phyloP scores from a whole-genome alignment of 2,888 invertebrate genomes.

The Venustoraphidia nigricollis region DNA sequence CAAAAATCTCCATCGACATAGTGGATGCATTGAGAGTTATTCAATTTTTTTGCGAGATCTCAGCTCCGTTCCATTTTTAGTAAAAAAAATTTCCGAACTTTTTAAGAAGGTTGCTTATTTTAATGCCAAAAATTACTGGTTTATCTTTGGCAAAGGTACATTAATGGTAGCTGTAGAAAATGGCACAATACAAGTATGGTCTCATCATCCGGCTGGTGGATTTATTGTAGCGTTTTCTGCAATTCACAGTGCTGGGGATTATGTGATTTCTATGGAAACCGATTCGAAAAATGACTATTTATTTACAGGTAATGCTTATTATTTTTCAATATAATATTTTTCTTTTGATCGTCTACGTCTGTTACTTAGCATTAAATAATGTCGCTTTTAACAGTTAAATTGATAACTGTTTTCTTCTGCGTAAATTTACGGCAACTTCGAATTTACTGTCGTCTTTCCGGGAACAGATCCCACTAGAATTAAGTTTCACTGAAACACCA shows the following conservation, averaged over 20 bases:
- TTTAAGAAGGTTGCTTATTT: too few relatives aligned
- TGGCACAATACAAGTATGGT: conserved; percentile 67
- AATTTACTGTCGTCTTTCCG: too few relatives aligned
- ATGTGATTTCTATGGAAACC: conserved; percentile 51
- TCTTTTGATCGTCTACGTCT: neutral
- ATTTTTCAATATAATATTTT: neutral
- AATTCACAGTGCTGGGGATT: conserved; percentile 49
- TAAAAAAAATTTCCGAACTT: too few relatives aligned
- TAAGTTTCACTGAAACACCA: too few relatives aligned
- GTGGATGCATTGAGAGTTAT: too few relatives aligned
- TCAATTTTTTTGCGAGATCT: too few relatives aligned
- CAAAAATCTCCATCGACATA: too few relatives aligned
- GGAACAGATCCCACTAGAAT: too few relatives aligned
- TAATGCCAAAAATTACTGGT: too few relatives aligned
- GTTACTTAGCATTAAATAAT: neutral
- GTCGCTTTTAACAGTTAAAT: neutral
- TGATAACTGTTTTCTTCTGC: too few relatives aligned
- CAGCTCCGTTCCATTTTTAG: too few relatives aligned
- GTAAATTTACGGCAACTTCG: too few relatives aligned
- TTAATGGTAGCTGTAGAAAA: conserved; percentile 58
- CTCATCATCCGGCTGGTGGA: conserved; percentile 60
- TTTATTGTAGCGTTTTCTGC: conserved; percentile 53
- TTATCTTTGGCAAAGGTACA: conserved; percentile 32
- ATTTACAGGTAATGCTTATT: conserved; percentile 40
- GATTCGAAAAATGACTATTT: conserved; percentile 56